Evolutionary conservation across 2,797 vertebrate genomes (phyloP), one percentile per base, ranked within the genome.

Genomic region (Scomberomorus guttatus): DNA sequence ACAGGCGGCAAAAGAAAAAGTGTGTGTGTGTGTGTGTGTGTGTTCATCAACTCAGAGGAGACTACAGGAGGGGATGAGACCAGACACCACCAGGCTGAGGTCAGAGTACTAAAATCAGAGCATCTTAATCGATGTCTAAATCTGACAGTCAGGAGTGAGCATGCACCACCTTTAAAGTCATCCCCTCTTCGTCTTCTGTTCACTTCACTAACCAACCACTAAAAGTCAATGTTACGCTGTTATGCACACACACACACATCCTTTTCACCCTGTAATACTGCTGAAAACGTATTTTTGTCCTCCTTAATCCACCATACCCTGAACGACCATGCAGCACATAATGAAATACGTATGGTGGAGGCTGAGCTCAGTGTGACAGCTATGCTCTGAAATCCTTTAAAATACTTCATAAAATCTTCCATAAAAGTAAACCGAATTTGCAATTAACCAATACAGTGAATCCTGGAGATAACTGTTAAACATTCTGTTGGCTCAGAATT

Each of bases 141-240:
- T 70, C 82, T 87, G 86, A 88, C 87, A 66, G 69, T 81, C 82
- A 87, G 82, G 75, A 75, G 64, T 78, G 86, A 60, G 70, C 62
- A 2, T 55, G 82, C 5, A 34, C 22, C 63, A 66, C 70, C 75
- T 89, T 83, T 72, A 73, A 80, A 79, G 56, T 62, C 51, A 50
- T 65, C 80, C 67, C 75, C 71, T 75, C 81, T 50, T 75, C 79
- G 69, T 86, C 72, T 60, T 68, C 76, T 78, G 55, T 79, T 72
- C 90, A 81, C 85, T 74, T 74, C 79, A 79, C 66, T 71, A 32
- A 82, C 63, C 81, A 81, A 58, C 72, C 58, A 13, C 48, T 70
- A 32, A 79, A 72, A 75, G 27, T 57, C n/a, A 54, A 59, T 29
- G 60, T 37, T 77, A 82, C 12, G 42, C 58, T 42, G 55, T 64